Evolutionary conservation across 1,140 invertebrate genomes (phyloP).

Genomic region (Pseudoatta argentina): DNA sequence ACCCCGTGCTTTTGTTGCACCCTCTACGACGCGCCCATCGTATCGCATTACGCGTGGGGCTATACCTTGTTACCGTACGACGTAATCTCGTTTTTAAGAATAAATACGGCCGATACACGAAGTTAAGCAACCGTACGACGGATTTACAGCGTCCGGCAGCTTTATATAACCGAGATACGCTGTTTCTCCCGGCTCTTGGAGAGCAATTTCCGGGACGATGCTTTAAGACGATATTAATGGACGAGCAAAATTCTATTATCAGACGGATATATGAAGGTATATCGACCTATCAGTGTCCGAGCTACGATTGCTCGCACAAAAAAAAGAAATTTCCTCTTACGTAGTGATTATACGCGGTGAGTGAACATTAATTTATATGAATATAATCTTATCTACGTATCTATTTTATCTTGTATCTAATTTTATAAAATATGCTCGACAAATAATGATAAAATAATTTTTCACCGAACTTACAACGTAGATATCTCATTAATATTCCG

Average conservation of each 20-base stretch:
- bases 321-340: not conserved
- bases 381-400: not conserved
- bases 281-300: not conserved
- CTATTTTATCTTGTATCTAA: not conserved
- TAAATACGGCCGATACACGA: slow-evolving; percentile 58
- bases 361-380: not conserved
- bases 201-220: slow-evolving; percentile 50
- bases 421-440: not conserved
- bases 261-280: slow-evolving; percentile 28
- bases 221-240: slow-evolving; percentile 53
- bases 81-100: slow-evolving; percentile 64
- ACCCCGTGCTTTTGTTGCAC: slow-evolving; percentile 45
- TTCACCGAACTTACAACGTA: too few relatives aligned
- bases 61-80: slow-evolving; percentile 49
- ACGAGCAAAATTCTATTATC: slow-evolving; percentile 52
- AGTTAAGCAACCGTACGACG: slow-evolving; percentile 48
- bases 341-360: not conserved
- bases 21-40: slow-evolving; percentile 1
- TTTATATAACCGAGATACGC: slow-evolving; percentile 38
- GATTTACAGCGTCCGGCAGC: slow-evolving; percentile 48
- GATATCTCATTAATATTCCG: not conserved
- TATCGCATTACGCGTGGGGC: slow-evolving; percentile 51
- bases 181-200: slow-evolving; percentile 23
- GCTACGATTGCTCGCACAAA: not conserved
- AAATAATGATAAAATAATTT: not conserved